These are phyloP conservation scores for Myotis vivesi DNA, from an alignment of 2,797 vertebrate species.

Conservation along the genomic window DNA sequence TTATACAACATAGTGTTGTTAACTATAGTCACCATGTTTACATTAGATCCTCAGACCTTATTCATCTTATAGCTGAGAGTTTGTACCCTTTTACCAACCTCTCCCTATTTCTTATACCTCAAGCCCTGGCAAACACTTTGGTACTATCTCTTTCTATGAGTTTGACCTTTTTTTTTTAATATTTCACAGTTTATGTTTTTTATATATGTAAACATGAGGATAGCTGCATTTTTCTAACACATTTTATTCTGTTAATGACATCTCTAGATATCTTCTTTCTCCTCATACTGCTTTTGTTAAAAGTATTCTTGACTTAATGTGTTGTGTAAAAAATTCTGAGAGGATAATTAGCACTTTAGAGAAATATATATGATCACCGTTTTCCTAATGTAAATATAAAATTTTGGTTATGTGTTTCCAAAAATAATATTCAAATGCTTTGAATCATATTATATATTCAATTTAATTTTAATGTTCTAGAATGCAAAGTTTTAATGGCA, in stretches of 20 bases:
- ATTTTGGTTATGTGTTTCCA: neutral
- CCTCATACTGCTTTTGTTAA: neutral
- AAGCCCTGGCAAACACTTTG: neutral
- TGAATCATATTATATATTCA: neutral
- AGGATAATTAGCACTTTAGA: neutral
- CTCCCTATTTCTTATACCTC: neutral
- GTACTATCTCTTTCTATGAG: neutral
- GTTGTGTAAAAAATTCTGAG: neutral
- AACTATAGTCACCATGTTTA: neutral
- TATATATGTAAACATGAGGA: neutral
- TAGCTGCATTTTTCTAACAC: neutral
- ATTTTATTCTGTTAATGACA: neutral
- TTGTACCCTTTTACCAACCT: neutral
- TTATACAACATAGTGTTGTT: neutral
- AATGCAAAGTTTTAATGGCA: conserved; percentile 20
- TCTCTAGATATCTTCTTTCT: neutral
- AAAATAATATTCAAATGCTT: neutral
- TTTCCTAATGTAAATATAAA: neutral
- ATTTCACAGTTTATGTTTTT: neutral
- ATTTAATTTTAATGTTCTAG: conserved; percentile 48
- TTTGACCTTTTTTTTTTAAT: neutral
- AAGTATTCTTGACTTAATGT: neutral
- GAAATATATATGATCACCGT: neutral
- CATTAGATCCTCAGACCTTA: neutral
- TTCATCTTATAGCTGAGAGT: neutral